Percentiles rank a stretch among this genome's conserved stretches.
These are phyloP conservation scores for Eumeta japonica DNA, from an alignment of 1,140 invertebrate genomes.

Conservation along the genomic window DNA sequence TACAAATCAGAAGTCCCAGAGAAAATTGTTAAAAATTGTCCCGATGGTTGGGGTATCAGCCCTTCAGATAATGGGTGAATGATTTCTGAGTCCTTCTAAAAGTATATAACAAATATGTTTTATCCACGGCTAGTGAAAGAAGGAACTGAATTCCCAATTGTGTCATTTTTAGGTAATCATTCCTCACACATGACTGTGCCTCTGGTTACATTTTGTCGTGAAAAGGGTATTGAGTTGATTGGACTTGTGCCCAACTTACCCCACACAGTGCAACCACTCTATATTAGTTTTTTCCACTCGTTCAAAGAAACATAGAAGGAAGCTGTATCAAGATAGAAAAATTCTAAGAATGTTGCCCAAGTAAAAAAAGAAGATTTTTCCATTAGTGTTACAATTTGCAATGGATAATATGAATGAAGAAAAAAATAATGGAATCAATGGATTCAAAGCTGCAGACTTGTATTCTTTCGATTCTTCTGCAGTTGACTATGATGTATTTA, in stretches of 20 bases:
- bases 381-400: not conserved
- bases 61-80: constrained; percentile 1
- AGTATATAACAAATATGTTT: constrained; percentile 1
- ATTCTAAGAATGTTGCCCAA: constrained; percentile 1
- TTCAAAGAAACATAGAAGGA: constrained; percentile 1
- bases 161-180: not conserved
- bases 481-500: too few relatives aligned
- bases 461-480: too few relatives aligned
- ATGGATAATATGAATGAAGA: not conserved
- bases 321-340: not conserved
- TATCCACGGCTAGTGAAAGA: not conserved
- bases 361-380: constrained; percentile 1
- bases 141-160: not conserved
- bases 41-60: not conserved
- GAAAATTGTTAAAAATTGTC: constrained; percentile 1
- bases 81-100: not conserved
- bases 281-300: constrained; percentile 1
- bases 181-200: not conserved
- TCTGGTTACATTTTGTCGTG: constrained; percentile 1
- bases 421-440: not conserved
- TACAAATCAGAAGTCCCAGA: not conserved
- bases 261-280: not conserved
- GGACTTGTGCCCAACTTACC: not conserved
- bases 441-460: too few relatives aligned
- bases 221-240: constrained; percentile 1